Percentiles rank a stretch among this genome's conserved stretches.
These are phyloP conservation scores for Elysia chlorotica DNA, from an alignment of 1,140 invertebrate species.

Conservation along the genomic window DNA sequence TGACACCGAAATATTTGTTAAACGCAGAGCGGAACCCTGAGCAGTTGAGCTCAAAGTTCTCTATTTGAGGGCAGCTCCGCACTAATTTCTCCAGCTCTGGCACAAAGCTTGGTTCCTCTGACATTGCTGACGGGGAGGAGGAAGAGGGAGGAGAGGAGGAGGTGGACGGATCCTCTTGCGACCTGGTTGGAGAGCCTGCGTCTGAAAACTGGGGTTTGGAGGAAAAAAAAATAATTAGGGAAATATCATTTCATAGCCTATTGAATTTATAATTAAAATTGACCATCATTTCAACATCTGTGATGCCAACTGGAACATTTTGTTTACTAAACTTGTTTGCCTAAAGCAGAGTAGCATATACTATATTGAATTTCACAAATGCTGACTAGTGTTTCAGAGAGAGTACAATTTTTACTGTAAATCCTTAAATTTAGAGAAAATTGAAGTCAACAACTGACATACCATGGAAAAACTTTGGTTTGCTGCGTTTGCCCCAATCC, in stretches of 20 bases:
- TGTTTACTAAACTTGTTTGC: too few species aligned
- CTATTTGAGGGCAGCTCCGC: slow-evolving; percentile 26
- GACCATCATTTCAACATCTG: too few species aligned
- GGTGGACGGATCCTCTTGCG: slow-evolving; percentile 13
- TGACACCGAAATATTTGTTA: slow-evolving; percentile 25
- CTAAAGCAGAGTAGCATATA: too few species aligned
- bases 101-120: slow-evolving; percentile 19
- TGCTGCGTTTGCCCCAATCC: slow-evolving; percentile 9
- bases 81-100: slow-evolving; percentile 19
- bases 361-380: too few species aligned
- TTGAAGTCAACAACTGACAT: too few species aligned
- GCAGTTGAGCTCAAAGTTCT: slow-evolving; percentile 33
- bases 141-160: slow-evolving; percentile 17
- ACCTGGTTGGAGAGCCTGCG: slow-evolving; percentile 11
- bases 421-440: too few species aligned
- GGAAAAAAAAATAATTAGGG: too few species aligned
- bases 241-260: too few species aligned
- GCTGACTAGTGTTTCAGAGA: too few species aligned
- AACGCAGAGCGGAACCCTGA: slow-evolving; percentile 27
- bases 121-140: not conserved
- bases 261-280: too few species aligned
- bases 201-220: slow-evolving; percentile 9
- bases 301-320: too few species aligned
- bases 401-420: too few species aligned
- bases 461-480: slow-evolving; percentile 18